phyloP scores from a whole-genome alignment of 2,113 vertebrate genomes.

The Oenanthe oenanthe region DNA sequence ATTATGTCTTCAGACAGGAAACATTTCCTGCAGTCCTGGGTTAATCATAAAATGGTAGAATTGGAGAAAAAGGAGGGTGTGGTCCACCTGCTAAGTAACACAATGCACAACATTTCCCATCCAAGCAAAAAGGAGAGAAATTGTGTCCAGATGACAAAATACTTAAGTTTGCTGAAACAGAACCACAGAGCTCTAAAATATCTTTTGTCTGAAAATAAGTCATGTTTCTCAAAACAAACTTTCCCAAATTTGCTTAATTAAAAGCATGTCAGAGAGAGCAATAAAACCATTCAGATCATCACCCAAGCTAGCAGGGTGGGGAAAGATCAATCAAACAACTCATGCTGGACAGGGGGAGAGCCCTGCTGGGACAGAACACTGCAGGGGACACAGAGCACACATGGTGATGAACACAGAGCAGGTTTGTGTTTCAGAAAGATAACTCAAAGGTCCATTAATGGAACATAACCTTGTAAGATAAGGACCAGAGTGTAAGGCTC shows the following conservation, averaged over 20 bases:
- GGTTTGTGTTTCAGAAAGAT: background rate
- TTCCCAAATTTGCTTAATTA: background rate
- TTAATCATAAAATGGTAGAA: conserved; percentile 56
- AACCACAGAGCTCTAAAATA: background rate
- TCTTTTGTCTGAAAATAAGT: background rate
- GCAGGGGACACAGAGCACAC: background rate
- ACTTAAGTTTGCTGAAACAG: background rate
- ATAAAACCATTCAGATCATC: background rate
- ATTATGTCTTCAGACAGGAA: conserved; percentile 65
- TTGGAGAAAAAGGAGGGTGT: conserved; percentile 15
- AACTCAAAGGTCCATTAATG: background rate
- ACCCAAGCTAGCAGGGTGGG: background rate
- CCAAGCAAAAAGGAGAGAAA: background rate
- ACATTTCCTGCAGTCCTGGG: conserved; percentile 33
- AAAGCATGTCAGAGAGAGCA: background rate
- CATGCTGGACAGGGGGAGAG: background rate
- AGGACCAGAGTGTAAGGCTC: background rate
- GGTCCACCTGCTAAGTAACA: background rate
- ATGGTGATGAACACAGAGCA: background rate
- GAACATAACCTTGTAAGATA: background rate
- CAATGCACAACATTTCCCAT: background rate
- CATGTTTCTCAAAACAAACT: background rate
- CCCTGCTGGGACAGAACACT: background rate
- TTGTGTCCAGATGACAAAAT: background rate
- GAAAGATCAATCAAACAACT: background rate